A percentile compares a stretch with the other conserved stretches of the same genome.
Evolutionary conservation across 23 tunicate genomes (phyloP).

Genomic region (Corella eumyota): DNA sequence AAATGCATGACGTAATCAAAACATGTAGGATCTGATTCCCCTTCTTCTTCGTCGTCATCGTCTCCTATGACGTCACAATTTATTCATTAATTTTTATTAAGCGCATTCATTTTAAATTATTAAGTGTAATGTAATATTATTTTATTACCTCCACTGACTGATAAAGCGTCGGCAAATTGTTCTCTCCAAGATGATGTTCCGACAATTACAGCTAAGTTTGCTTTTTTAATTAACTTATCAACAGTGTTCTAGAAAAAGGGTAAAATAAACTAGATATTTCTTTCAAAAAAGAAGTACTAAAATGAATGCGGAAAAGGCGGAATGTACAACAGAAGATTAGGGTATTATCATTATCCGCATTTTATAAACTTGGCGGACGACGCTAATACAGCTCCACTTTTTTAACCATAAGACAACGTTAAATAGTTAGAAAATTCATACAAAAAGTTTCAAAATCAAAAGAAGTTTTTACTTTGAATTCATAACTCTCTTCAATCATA

Average conservation of each 20-base stretch:
- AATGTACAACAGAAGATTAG: no score
- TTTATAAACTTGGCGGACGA: no score
- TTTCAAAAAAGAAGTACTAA: no score
- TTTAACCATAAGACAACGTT: no score
- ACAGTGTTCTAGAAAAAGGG: conserved; percentile 68
- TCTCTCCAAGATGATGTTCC: conserved; percentile 97
- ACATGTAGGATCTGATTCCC: conserved; percentile 33
- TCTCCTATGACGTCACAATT: conserved; percentile 4
- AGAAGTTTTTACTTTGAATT: conserved; percentile 43
- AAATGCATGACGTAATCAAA: conserved; percentile 97
- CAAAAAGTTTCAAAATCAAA: not conserved
- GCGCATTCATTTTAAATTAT: not conserved
- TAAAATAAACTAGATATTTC: not conserved
- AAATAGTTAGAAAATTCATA: no score
- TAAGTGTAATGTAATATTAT: not conserved
- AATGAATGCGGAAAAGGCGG: no score
- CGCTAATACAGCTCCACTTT: no score
- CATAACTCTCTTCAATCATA: conserved; percentile 85
- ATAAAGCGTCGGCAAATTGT: conserved; percentile 78
- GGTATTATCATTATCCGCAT: no score
- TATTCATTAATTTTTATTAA: not conserved
- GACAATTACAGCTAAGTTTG: conserved; percentile 80
- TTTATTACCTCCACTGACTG: conserved; percentile 80
- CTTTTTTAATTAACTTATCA: conserved; percentile 91
- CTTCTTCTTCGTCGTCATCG: conserved; percentile 53